These are phyloP conservation scores for Riptortus pedestris DNA, from an alignment of 1,140 invertebrate species.

Conservation along the genomic window DNA sequence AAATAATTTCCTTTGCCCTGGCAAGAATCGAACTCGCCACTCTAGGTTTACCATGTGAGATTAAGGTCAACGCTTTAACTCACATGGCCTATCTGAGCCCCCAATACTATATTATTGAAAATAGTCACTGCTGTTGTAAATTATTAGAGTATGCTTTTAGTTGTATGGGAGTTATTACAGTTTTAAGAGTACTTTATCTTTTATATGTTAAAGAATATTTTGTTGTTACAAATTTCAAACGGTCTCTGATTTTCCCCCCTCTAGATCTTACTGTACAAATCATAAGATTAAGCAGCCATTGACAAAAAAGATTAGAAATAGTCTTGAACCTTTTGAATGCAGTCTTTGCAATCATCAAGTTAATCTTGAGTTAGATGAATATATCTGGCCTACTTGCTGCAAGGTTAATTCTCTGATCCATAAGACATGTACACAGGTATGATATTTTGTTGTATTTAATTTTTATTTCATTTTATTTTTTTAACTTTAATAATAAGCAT, in stretches of 20 bases:
- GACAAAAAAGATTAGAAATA: not conserved
- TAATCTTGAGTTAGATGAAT: not conserved
- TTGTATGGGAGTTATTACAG: too few relatives aligned
- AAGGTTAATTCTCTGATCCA: not conserved
- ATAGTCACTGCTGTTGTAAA: too few relatives aligned
- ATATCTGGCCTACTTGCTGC: constrained; percentile 17
- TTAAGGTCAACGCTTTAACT: too few relatives aligned
- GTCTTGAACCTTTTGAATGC: not conserved
- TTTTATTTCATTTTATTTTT: not conserved
- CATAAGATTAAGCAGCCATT: constrained; percentile 4
- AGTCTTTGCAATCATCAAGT: not conserved
- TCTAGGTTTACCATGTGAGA: too few relatives aligned
- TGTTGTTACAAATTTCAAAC: not conserved
- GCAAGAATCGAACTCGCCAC: too few relatives aligned
- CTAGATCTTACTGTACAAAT: constrained; percentile 3
- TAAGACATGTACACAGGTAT: constrained; percentile 15
- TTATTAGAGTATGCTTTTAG: too few relatives aligned
- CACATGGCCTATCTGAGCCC: too few relatives aligned
- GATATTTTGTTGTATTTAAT: not conserved
- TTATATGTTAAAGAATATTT: not conserved
- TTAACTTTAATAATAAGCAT: not conserved
- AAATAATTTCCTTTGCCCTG: too few relatives aligned
- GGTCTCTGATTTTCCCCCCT: not conserved
- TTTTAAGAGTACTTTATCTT: not conserved
- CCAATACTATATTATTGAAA: too few relatives aligned